phyloP scores from a whole-genome alignment of 2,888 invertebrate genomes.

The Adelphocoris suturalis region DNA sequence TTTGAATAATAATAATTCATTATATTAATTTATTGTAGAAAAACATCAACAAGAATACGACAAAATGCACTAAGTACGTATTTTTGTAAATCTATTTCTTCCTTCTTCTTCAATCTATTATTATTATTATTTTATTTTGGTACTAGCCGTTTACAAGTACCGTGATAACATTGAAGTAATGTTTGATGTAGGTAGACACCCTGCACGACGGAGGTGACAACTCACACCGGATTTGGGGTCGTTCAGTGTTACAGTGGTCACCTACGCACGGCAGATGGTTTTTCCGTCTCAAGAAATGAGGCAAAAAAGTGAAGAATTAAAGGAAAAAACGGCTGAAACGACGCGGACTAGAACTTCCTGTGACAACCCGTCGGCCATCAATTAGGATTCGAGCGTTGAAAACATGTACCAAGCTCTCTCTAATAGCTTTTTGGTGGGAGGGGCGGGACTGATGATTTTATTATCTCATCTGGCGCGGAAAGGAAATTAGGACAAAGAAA shows the following conservation, averaged over 20 bases:
- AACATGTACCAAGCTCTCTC: constrained; percentile 65
- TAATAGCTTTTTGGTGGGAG: constrained; percentile 65
- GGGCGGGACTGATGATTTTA: constrained; percentile 66
- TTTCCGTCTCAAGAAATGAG: constrained; percentile 49
- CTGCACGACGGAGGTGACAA: not conserved
- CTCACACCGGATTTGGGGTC: not conserved
- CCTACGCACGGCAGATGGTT: constrained; percentile 56
- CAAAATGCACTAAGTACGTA: too few relatives aligned
- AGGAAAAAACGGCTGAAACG: constrained; percentile 61
- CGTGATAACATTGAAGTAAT: too few relatives aligned
- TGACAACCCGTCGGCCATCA: constrained; percentile 68
- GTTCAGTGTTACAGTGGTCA: constrained; percentile 42
- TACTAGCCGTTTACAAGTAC: too few relatives aligned
- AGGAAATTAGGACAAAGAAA: constrained; percentile 69
- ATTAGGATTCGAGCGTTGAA: constrained; percentile 69
- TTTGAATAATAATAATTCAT: too few relatives aligned
- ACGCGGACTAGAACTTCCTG: constrained; percentile 57
- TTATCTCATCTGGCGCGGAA: constrained; percentile 69
- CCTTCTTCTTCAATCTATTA: too few relatives aligned
- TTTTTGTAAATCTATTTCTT: too few relatives aligned
- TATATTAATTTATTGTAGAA: too few relatives aligned
- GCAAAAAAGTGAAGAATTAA: constrained; percentile 29
- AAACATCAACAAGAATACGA: too few relatives aligned
- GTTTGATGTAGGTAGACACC: too few relatives aligned
- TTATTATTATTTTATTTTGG: too few relatives aligned